A percentile compares a stretch with the other conserved stretches of the same genome.
Conservation (phyloP, 2,113 vertebrate species). For the human region DNA sequence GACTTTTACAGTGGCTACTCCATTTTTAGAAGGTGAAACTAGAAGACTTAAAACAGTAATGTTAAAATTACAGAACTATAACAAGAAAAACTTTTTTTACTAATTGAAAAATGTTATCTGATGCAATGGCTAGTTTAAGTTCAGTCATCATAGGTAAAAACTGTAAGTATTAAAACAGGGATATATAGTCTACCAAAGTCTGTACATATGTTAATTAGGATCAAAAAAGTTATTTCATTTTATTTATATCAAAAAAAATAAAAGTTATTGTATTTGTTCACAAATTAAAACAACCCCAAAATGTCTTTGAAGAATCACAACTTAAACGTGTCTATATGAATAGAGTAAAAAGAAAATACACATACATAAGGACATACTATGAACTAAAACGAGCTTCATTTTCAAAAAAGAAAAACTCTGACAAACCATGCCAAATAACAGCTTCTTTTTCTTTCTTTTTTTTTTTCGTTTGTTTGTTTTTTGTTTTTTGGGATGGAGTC, state of each 20-base stretch:
- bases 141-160: slow-evolving; percentile 2
- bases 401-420: slow-evolving; percentile 62
- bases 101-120: background rate
- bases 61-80: background rate
- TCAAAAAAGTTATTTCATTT: slow-evolving; percentile 22
- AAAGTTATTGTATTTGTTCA: slow-evolving; percentile 17
- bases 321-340: background rate
- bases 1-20: background rate
- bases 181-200: background rate
- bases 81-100: background rate
- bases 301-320: background rate
- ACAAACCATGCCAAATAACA: slow-evolving; percentile 58
- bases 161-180: background rate
- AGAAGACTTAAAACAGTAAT: background rate
- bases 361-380: slow-evolving; percentile 51
- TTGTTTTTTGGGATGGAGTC: too few species aligned
- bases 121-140: background rate
- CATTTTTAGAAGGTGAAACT: background rate
- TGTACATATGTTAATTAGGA: background rate
- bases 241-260: background rate
- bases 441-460: background rate
- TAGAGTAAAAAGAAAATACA: background rate
- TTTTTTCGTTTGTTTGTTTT: too few species aligned
- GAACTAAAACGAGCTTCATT: slow-evolving; percentile 69
- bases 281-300: background rate